Base-by-base conservation (phyloP, 1,140 invertebrate species). In the Cotesia typhae region DNA sequence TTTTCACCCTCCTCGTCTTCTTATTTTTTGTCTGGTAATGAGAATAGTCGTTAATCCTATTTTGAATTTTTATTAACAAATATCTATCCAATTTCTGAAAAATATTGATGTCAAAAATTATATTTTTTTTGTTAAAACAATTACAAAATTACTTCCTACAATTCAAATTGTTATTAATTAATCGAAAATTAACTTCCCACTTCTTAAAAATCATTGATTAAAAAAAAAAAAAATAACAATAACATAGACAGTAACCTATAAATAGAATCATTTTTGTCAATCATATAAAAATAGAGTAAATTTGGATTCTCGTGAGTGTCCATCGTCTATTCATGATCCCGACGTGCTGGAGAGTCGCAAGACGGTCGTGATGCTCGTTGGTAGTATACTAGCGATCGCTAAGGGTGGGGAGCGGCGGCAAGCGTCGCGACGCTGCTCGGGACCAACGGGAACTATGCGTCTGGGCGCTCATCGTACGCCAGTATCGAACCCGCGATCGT, bases 401-500 rank as follows among this genome's bases (percentile, higher is more conserved):
- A 28, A 68, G 71, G 76, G 72, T 67, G 74, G 65, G 70, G 53
- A 76, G 55, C 72, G 77, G 55, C 72, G 65, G 73, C 76, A 77
- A 81, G 81, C 83, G 82, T 79, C 82, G 70, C 70, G 85, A 84
- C 84, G 85, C 84, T 82, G 79, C 78, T 80, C 84, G 85, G 85
- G 80, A 79, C 81, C 80, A 80, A 77, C 79, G 75, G 53, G 84
- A 87, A 87, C 85, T 85, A 85, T 82, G 81, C 80, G 79, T 82
- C 81, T 77, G 78, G 81, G 81, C 77, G 80, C 69, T 55, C 79
- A 74, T 78, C 73, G 75, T 81, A 77, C 80, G 82, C 78, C 85
- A 87, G 85, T 87, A 81, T 82, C 79, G 83, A 83, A 82, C 77
- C 82, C 85, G 85, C 85, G 84, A 86, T 82, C 84, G 82, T 83